phyloP scores from a whole-genome alignment of 2,797 vertebrate genomes.

The Melanotaenia maccullochi region DNA sequence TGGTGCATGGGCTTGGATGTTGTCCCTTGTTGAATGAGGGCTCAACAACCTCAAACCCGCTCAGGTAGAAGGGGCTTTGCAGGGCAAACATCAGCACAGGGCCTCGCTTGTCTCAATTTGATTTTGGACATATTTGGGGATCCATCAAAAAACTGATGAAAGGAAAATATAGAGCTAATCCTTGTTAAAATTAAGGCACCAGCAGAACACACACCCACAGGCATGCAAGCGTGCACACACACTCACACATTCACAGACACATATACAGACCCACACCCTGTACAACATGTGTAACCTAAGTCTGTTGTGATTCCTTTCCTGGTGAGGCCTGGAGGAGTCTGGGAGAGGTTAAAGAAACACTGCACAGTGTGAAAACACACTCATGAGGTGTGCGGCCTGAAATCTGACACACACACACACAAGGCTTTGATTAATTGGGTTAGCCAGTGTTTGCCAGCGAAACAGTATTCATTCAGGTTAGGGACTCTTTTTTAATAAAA shows the following conservation, averaged over 20 bases:
- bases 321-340: constrained; percentile 73
- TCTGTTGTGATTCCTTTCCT: constrained; percentile 80
- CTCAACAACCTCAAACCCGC: constrained; percentile 64
- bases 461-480: constrained; percentile 78
- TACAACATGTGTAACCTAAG: constrained; percentile 81
- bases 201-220: constrained; percentile 44
- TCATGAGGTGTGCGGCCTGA: constrained; percentile 74
- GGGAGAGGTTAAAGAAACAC: constrained; percentile 80
- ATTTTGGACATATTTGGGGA: constrained; percentile 80
- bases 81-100: constrained; percentile 80
- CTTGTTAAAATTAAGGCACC: constrained; percentile 70
- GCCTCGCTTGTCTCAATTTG: constrained; percentile 78
- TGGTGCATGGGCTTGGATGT: constrained; percentile 55
- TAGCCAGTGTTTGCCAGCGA: constrained; percentile 71
- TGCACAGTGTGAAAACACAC: constrained; percentile 74
- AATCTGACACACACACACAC: constrained; percentile 52
- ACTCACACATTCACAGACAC: constrained; percentile 32
- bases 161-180: constrained; percentile 82
- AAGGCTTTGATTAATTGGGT: constrained; percentile 77
- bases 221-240: constrained; percentile 36
- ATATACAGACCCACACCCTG: constrained; percentile 63
- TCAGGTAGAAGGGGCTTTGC: constrained; percentile 68
- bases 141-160: constrained; percentile 78
- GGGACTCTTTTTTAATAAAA: constrained; percentile 68
- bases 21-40: constrained; percentile 71